Evolutionary conservation across 2,797 vertebrate species (phyloP), one percentile per base, ranked within the genome.

Genomic region (Scarus forsteni): DNA sequence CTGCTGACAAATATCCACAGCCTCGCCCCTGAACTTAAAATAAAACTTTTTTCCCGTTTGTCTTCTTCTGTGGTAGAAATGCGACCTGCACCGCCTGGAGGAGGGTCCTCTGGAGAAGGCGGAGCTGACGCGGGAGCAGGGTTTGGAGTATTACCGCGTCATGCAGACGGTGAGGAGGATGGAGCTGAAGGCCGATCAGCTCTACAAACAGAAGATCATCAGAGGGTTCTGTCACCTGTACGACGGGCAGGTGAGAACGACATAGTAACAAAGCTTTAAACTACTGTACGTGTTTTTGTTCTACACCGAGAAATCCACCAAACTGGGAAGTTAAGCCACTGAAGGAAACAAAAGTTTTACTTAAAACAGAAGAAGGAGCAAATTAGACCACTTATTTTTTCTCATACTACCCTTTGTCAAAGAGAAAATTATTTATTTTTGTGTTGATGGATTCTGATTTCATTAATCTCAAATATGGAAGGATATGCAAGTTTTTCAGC

Each of bases 191-290:
- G 95, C 98, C 0, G 98, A 99, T 60, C 97, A 99, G 92, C 93
- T 99, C 0, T 99, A 99, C 93, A 99, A 99, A 59, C 98, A 99
- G 93, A 99, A 99, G 90, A 98, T 99, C 80, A 98, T 99, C 81
- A 89, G 97, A 58, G 97, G 98, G 18, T 99, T 99, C 92, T 99
- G 98, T 66, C 98, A 99, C 85, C 95, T 99, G 52, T 98, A 96
- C 18, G 97, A 99, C 15, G 97, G 97, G 49, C 98, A 99, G 93
- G 98, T 80, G 27, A 59, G 66, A 11, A 11, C 50, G 14, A 4
- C 12, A 34, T 8, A 50, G 0, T 19, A 18, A 27, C 27, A 27
- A 27, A 27, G 27, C 27, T 27, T 27, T 4, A 27, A 27, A 27
- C 27, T 27, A 27, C 27, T 27, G 27, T 27, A 4, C 27, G 4